Base-by-base conservation (phyloP, 2,113 vertebrate genomes). In the Microtus oregoni region DNA sequence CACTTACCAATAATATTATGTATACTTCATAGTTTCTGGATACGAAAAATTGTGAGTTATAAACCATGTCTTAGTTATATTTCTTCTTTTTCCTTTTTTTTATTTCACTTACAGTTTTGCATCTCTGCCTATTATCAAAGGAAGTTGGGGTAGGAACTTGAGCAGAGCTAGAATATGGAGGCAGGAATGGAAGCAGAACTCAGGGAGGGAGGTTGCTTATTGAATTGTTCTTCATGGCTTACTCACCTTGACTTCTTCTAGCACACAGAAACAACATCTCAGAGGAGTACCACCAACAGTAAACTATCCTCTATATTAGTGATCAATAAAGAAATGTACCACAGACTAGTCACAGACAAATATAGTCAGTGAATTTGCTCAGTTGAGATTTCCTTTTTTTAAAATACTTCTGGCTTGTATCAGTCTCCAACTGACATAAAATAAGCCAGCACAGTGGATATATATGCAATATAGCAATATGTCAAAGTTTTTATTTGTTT, bases 31-130 rank as follows among this genome's bases (percentile, higher is more conserved):
- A 32, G 0, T 28, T 68, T 70, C 30, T 75, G 85, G 68, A 55
- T 89, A 86, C 22, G 89, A 83, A 96, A 93, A 61, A 10, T 19
- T 41, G 9, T 75, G 72, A 75, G 72, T 75, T 75, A 75, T 41
- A 75, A 75, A 9, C 22, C 32, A 32, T n/a, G 14, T 68, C 7
- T 68, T 68, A 28, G 63, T 28, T 65, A 68, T 13, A 30, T 15
- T 68, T 68, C 14, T 70, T 70, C 13, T 11, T 68, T 32, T 32
- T 35, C 30, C 3, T 68, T 32, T 32, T 68, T 30, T 32, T 70
- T 17, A 70, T 70, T 70, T 70, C 32, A 17, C 30, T 35, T 17
- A 35, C 32, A 17, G 32, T 70, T 70, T 6, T 35, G 35, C 14
- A 35, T 70, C 32, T 35, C 30, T 35, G 32, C 32, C 32, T 35